Evolutionary conservation across 2,888 invertebrate genomes (phyloP), one percentile per base, ranked within the genome.

Genomic region (Apamea epomidion): DNA sequence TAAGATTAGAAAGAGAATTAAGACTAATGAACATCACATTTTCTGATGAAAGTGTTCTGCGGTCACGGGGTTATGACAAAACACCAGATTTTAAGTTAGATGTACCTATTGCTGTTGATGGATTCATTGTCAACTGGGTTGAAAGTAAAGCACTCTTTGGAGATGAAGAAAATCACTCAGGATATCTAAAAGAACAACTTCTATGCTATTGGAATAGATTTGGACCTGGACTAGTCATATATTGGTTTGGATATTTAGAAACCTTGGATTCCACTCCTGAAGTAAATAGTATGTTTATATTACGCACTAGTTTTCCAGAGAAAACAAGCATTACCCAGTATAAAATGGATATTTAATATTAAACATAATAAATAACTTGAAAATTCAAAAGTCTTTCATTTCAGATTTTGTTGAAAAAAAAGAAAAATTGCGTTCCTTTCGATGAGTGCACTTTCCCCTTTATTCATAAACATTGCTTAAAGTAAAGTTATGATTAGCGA

Each of bases 131-230:
- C 0, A 99, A 99, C 94, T 99, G 99, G 99, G 99, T 99, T 82
- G 99, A 99, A 95, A 99, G 99, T 90, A 99, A 99, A 96, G 99
- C 99, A 0, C 97, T 98, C n/a, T 99, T 99, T 97, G 99, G 99
- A 6, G 99, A 99, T 95, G 97, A 98, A 86, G 98, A 98, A 89
- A 98, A 98, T 78, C 99, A 99, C 94, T 97, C 98, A 69, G 98
- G 97, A 21, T 99, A 99, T 94, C 97, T 98, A 76, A 98, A 98
- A 90, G 98, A 99, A 88, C 99, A 99, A 93, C 98, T 98, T 90
- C 97, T 98, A 87, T 98, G 99, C 93, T 99, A 99, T 92, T 98
- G 98, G 98, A 99, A 99, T 94, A 98, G 99, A 92, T 99, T 99
- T 97, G 99, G 99, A 3, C 98, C 99, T 58, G 99, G 99, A 0